These are phyloP conservation scores for Hystrix cristata DNA, from an alignment of 2,113 vertebrate species.

Conservation along the genomic window DNA sequence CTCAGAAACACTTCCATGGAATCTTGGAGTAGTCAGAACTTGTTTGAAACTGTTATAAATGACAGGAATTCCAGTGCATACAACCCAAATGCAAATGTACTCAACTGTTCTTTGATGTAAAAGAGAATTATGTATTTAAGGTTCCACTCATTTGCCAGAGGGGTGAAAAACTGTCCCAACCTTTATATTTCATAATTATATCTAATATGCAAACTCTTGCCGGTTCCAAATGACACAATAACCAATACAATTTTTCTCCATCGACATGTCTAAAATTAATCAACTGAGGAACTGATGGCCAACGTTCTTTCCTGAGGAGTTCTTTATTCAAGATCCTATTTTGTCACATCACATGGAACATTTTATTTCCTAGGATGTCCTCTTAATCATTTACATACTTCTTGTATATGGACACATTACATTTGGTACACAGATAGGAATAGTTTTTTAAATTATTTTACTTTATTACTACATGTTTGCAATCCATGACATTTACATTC, in stretches of 20 bases:
- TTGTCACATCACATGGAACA: neutral
- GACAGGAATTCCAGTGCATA: neutral
- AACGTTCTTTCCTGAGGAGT: neutral
- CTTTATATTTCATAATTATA: conserved; percentile 25
- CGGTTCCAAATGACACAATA: neutral
- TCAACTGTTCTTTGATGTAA: conserved; percentile 37
- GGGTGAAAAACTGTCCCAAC: neutral
- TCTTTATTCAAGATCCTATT: conserved; percentile 33
- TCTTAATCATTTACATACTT: neutral
- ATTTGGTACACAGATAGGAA: conserved; percentile 41
- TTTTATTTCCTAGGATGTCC: conserved; percentile 37
- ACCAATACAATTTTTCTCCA: neutral
- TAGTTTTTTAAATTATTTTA: conserved; percentile 14
- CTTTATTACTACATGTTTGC: neutral
- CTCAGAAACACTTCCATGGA: neutral
- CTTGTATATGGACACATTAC: neutral
- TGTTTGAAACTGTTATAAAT: conserved; percentile 50
- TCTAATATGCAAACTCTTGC: conserved; percentile 30
- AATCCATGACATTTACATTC: neutral
- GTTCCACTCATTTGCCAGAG: neutral
- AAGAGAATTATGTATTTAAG: neutral
- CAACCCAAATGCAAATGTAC: neutral
- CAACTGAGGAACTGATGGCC: neutral
- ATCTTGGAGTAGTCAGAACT: neutral
- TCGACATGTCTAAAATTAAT: conserved; percentile 10